These are phyloP conservation scores for Drosophila virilis DNA, from an alignment of 1,140 invertebrate species.

Conservation along the genomic window DNA sequence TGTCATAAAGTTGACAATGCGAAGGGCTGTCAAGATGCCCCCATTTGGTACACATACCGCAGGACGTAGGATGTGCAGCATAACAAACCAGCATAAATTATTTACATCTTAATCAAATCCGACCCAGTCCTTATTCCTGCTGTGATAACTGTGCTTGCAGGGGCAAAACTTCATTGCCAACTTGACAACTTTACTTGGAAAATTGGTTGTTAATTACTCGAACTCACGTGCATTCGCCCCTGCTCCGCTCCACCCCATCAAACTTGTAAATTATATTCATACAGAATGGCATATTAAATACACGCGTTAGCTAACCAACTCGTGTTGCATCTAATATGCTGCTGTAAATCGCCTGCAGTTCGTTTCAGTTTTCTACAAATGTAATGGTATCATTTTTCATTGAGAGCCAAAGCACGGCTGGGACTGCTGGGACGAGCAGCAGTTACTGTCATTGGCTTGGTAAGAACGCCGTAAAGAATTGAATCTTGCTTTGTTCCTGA, in stretches of 20 bases:
- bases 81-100: conserved; percentile 69
- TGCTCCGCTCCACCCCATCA: neutral
- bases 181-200: conserved; percentile 61
- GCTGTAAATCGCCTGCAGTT: conserved; percentile 17
- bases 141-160: conserved; percentile 2
- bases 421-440: neutral
- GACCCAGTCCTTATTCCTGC: conserved; percentile 7
- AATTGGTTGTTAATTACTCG: conserved; percentile 74
- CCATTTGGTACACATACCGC: neutral
- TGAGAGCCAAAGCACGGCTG: conserved; percentile 41
- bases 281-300: conserved; percentile 23
- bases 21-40: conserved; percentile 31
- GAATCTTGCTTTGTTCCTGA: conserved; percentile 72
- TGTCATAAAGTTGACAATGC: conserved; percentile 79
- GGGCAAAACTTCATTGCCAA: conserved; percentile 66
- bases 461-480: conserved; percentile 73
- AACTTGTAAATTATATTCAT: conserved; percentile 25
- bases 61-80: conserved; percentile 11
- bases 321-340: conserved; percentile 1
- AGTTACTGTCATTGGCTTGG: conserved; percentile 54
- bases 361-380: conserved; percentile 47
- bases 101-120: conserved; percentile 74
- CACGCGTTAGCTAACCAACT: conserved; percentile 11
- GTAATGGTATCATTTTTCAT: conserved; percentile 75
- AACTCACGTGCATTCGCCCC: conserved; percentile 47